phyloP scores from a whole-genome alignment of 2,888 invertebrate species.

The Andrena fulva region DNA sequence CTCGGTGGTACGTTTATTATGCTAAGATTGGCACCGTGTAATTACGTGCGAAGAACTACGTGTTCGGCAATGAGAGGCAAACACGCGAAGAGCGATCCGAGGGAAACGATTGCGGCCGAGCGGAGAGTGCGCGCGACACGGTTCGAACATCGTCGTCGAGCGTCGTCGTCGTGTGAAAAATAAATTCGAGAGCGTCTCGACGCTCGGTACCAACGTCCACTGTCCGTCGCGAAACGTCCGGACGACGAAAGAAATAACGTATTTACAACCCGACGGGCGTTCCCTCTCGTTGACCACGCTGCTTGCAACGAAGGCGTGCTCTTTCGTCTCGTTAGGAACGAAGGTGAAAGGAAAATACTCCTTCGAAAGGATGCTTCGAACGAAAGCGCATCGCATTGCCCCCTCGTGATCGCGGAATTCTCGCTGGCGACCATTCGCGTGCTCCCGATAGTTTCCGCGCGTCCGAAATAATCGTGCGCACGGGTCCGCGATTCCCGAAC shows the following conservation, averaged over 20 bases:
- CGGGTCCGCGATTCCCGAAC: background rate
- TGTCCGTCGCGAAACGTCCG: background rate
- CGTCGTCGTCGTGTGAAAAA: constrained; percentile 72
- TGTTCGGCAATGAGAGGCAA: constrained; percentile 47
- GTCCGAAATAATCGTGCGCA: background rate
- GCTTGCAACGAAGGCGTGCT: constrained; percentile 22
- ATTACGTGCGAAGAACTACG: constrained; percentile 67
- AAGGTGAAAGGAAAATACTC: constrained; percentile 36
- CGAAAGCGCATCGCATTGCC: background rate
- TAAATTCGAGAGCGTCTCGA: constrained; percentile 64
- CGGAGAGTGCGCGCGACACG: constrained; percentile 2
- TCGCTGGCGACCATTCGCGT: constrained; percentile 3
- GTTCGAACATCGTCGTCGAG: constrained; percentile 25
- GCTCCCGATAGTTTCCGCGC: background rate
- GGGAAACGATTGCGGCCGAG: constrained; percentile 22
- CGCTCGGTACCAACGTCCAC: constrained; percentile 22
- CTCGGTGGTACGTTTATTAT: constrained; percentile 64
- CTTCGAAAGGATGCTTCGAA: constrained; percentile 21
- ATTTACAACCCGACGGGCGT: constrained; percentile 40
- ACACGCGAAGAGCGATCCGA: constrained; percentile 58
- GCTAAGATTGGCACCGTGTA: constrained; percentile 79
- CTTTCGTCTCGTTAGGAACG: constrained; percentile 50
- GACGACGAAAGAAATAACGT: constrained; percentile 13
- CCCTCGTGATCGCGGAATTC: constrained; percentile 4
- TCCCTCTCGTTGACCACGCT: background rate